Base-by-base conservation (phyloP, 2,888 invertebrate species). In the Plebejus melissa region DNA sequence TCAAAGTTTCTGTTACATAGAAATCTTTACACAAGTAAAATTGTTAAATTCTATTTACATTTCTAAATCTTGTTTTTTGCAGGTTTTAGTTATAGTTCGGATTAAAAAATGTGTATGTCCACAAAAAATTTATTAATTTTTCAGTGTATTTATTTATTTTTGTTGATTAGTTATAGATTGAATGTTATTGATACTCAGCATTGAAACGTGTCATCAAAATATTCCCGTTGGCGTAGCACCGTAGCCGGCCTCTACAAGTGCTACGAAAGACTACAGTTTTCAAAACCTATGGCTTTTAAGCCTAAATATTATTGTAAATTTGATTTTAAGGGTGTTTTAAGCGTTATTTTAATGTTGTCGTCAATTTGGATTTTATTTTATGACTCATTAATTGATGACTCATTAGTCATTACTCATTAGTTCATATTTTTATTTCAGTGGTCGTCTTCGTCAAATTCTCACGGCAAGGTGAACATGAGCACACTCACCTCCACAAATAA, bases 401-500 rank as follows among this genome's bases (percentile, higher is more conserved):
- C 54, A 50, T 50, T 54, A 54, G 16, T 54, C 54, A 16, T 50
- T 54, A 54, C 54, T 54, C 54, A 16, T 16, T 54, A 0, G 54
- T 54, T 54, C 16, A 5, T 54, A 50, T 50, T 13, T 13, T 2
- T 46, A 2, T 28, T 54, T 50, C 22, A 58, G 57, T n/a, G 71
- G 46, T 75, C 41, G 69, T 71, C 58, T 41, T 75, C 65, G 65
- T 65, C 71, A 72, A 76, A 76, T 77, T 80, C 80, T 78, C 81
- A 81, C 77, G 81, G 81, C 80, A 81, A 79, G 81, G 79, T 76
- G 79, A 81, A 78, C 76, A 76, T 76, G 76, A 76, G 79, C 38
- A 78, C 81, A 91, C 93, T 93, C 84, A 93, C 93, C 93, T 90
- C 93, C 91, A 83, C 92, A 92, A 80, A 93, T 88, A 41, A 93